A percentile compares a stretch with the other conserved stretches of the same genome.
phyloP scores from a whole-genome alignment of 1,140 invertebrate genomes.

The Trinorchestia longiramus region DNA sequence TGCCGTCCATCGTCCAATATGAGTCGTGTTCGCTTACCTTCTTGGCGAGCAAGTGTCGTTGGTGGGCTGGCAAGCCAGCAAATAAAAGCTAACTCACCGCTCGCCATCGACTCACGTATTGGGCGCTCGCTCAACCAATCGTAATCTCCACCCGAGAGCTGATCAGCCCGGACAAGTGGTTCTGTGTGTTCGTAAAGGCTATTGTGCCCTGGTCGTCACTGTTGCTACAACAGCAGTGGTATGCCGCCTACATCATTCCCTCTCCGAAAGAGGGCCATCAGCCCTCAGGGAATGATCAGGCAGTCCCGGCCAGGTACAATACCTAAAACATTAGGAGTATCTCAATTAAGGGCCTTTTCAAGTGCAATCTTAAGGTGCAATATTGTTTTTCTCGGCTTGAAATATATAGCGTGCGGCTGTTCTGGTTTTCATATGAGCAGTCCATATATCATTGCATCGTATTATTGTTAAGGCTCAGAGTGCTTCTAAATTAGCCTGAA shows the following conservation, averaged over 20 bases:
- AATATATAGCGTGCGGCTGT: not conserved
- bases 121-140: slow-evolving; percentile 46
- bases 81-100: not conserved
- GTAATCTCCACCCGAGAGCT: slow-evolving; percentile 30
- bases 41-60: not conserved
- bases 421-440: slow-evolving; percentile 19
- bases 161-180: slow-evolving; percentile 48
- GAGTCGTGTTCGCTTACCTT: not conserved
- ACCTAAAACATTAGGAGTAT: slow-evolving; percentile 32
- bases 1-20: slow-evolving; percentile 10
- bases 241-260: slow-evolving; percentile 30
- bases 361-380: slow-evolving; percentile 48
- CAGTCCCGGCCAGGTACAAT: slow-evolving; percentile 50
- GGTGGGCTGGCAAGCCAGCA: not conserved
- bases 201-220: slow-evolving; percentile 51
- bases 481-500: slow-evolving; percentile 51
- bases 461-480: slow-evolving; percentile 50
- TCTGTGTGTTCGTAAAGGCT: slow-evolving; percentile 33
- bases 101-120: not conserved
- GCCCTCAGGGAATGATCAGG: slow-evolving; percentile 53
- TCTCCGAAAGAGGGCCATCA: slow-evolving; percentile 23
- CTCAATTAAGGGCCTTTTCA: slow-evolving; percentile 52
- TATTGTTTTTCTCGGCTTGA: not conserved
- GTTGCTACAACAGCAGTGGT: slow-evolving; percentile 21
- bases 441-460: slow-evolving; percentile 29